A percentile compares a stretch with the other conserved stretches of the same genome.
Conservation (phyloP, 2,888 invertebrate genomes). For the Pheosia gnoma region DNA sequence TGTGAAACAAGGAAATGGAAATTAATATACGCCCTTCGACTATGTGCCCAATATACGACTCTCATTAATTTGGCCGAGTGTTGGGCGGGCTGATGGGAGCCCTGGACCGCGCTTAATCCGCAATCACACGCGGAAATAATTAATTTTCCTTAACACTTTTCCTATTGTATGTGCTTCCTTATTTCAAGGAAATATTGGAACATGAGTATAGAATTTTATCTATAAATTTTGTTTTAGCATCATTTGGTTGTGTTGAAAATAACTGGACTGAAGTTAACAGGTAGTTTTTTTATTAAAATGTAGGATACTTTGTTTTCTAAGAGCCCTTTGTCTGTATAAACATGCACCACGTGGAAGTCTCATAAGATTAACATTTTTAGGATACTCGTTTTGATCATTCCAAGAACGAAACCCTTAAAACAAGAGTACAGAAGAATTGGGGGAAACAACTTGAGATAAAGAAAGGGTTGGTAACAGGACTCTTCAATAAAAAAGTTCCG, state of each 20-base stretch:
- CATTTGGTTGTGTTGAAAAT: too few relatives aligned
- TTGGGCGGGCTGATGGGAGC: constrained; percentile 43
- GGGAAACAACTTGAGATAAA: background rate
- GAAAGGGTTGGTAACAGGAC: constrained; percentile 2
- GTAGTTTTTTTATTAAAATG: too few relatives aligned
- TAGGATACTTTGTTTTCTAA: too few relatives aligned
- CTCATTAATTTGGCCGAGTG: constrained; percentile 40
- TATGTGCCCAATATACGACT: constrained; percentile 30
- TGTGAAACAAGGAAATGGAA: constrained; percentile 8
- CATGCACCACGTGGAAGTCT: too few relatives aligned
- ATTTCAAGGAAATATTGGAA: background rate
- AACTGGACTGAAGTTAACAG: too few relatives aligned
- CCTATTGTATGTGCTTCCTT: background rate
- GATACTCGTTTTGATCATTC: too few relatives aligned
- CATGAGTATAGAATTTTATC: too few relatives aligned
- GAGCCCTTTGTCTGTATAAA: too few relatives aligned
- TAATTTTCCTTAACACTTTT: constrained; percentile 25
- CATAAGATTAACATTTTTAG: too few relatives aligned
- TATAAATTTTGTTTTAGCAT: too few relatives aligned
- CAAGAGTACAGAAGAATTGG: background rate
- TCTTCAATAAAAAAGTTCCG: background rate
- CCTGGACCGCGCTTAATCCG: constrained; percentile 29
- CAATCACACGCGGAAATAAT: constrained; percentile 36
- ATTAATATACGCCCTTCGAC: constrained; percentile 4
- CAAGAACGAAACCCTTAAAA: background rate